Percentiles rank a stretch among this genome's conserved stretches.
These are phyloP conservation scores for Calyptomena viridis DNA, from an alignment of 2,113 vertebrate genomes.

Conservation along the genomic window DNA sequence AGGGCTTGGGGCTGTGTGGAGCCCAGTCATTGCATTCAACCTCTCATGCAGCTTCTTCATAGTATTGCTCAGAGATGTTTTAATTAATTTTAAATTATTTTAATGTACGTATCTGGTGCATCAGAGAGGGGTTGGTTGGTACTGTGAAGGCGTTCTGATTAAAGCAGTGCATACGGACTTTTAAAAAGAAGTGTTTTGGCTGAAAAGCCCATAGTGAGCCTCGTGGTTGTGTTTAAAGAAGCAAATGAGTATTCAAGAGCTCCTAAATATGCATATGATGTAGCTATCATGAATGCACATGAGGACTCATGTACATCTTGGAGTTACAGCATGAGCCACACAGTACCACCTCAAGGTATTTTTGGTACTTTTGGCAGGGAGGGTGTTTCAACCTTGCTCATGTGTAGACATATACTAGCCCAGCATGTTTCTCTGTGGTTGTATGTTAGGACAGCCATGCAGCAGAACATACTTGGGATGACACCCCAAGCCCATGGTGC, in stretches of 20 bases:
- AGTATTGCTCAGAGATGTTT: background rate
- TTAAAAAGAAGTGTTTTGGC: background rate
- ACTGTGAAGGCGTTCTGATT: background rate
- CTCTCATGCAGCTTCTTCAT: background rate
- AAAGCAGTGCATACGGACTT: background rate
- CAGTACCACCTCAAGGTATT: background rate
- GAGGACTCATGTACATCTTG: background rate
- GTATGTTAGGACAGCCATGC: rapidly evolving
- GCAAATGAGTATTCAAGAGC: background rate
- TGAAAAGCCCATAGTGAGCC: background rate
- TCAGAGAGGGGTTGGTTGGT: background rate
- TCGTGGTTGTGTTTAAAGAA: background rate
- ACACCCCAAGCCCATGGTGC: rapidly evolving
- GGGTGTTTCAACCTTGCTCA: background rate
- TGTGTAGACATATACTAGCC: rapidly evolving
- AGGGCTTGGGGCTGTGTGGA: background rate
- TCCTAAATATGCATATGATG: background rate
- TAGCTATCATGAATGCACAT: background rate
- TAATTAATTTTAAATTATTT: background rate
- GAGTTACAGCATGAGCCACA: rapidly evolving
- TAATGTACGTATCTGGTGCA: background rate
- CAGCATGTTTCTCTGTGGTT: background rate
- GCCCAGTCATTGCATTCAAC: rapidly evolving
- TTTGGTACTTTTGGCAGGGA: background rate
- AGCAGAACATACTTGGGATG: background rate